Evolutionary conservation across 2,888 invertebrate genomes (phyloP), one percentile per base, ranked within the genome.

Genomic region (Polydrusus pterygomalis): DNA sequence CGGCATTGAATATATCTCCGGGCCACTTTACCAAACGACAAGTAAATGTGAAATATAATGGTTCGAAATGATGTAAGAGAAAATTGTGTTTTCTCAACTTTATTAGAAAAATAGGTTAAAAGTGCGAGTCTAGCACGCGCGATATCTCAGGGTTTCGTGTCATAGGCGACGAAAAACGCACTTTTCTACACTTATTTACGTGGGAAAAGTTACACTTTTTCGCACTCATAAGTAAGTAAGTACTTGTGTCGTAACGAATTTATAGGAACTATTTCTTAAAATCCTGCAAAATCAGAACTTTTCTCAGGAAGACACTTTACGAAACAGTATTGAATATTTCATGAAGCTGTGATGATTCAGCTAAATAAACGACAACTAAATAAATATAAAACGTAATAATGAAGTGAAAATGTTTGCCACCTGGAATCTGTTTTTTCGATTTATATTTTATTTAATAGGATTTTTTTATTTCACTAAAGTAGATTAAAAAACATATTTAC

Each of bases 11-110:
- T 49, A 17, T 49, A 17, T 49, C 49, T 17, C 17, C 10, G 17
- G 17, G 18, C 49, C 49, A 49, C 49, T 49, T 49, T 49, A 49
- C 15, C 17, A 17, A 49, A 49, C 18, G 49, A 49, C 49, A 49
- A 49, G 49, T 49, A 18, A 49, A 49, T 49, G 49, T 49, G 49
- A 15, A 49, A 49, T 17, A 17, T 17, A 17, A 49, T 49, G 49
- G 49, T 10, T 10, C 18, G 49, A 2, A n/a, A 30, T 30, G 49
- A 49, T 17, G 1, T 17, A 17, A 49, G 9, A 18, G 49, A 49
- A 17, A 49, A 49, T 49, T 49, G 49, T 17, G 15, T 15, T 49
- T 18, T 5, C 49, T 49, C 1, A 10, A 13, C 13, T 7, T 43
- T 43, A 7, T 43, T 30, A 30, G 30, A 2, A 30, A 30, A 30